Evolutionary conservation across 2,113 vertebrate genomes (phyloP), one percentile per base, ranked within the genome.

Genomic region (Rhinopomastus cyanomelas): DNA sequence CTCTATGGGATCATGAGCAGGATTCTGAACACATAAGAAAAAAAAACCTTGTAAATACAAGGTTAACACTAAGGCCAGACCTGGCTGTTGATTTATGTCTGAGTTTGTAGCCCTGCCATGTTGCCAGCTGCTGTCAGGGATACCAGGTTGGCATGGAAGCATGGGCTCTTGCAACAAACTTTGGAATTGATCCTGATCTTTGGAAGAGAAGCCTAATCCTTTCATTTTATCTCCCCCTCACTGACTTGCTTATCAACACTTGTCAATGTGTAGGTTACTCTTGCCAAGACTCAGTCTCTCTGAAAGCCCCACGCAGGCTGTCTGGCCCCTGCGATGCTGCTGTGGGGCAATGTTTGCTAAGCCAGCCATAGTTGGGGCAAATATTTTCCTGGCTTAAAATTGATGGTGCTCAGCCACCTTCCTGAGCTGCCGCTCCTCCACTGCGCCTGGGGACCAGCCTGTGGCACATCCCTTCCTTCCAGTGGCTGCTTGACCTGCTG

Each of bases 201-300:
- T 82, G 79, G 78, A 90, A 90, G 42, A 82, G 72, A 29, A 80
- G 25, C 51, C 64, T 77, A 85, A 87, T 85, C 85, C 48, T 87
- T 18, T 62, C 65, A 8, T 7, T 92, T 91, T 57, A 66, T 49
- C 37, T 66, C 15, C 37, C 22, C 7, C 11, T 0, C 25, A 7
- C 11, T 0, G 1, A 3, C 42, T 79, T 85, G 32, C 52, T 90
- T 89, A 89, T 79, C 74, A 75, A 71, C 48, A 6, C 23, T 85
- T 71, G 60, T 80, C 69, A 78, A 44, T 82, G 37, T 82, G 59
- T 85, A 77, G 82, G 51, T 59, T 39, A 25, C 48, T 85, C 85
- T 64, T 85, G 25, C 85, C 55, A 56, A 16, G 37, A 78, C 8
- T 18, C 55, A 51, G 25, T 27, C 46, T 67, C 39, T 76, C 62